Percentiles rank a stretch among this genome's conserved stretches.
These are phyloP conservation scores for Tauraco erythrolophus DNA, from an alignment of 2,113 vertebrate genomes.

Conservation along the genomic window DNA sequence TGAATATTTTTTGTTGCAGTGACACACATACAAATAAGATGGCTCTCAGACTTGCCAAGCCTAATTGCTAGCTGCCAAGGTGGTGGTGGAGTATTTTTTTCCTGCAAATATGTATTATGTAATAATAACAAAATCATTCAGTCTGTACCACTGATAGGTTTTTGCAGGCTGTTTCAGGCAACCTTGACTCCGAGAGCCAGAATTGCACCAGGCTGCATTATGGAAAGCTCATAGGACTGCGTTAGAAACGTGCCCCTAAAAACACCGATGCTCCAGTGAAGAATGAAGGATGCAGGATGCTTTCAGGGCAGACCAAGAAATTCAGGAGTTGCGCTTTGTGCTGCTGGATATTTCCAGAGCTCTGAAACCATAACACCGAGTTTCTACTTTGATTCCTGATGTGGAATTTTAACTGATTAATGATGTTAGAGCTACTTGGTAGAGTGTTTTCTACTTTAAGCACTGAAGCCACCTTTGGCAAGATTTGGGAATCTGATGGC, in stretches of 20 bases:
- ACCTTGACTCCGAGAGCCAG: background rate
- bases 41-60: background rate
- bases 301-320: background rate
- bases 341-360: background rate
- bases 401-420: background rate
- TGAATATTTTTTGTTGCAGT: background rate
- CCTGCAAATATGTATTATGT: background rate
- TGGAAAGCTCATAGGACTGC: background rate
- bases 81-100: background rate
- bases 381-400: background rate
- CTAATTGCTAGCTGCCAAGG: background rate
- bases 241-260: background rate
- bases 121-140: background rate
- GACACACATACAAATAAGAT: background rate
- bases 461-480: background rate
- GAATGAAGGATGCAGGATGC: background rate
- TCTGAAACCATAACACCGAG: background rate
- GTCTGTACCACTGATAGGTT: background rate
- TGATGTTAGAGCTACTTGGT: background rate
- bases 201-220: background rate
- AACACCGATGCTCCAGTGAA: background rate
- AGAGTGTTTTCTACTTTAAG: background rate
- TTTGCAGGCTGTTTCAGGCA: background rate
- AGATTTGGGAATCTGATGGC: background rate
- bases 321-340: background rate